phyloP scores from a whole-genome alignment of 1,140 invertebrate genomes.

The Papilio helenus region DNA sequence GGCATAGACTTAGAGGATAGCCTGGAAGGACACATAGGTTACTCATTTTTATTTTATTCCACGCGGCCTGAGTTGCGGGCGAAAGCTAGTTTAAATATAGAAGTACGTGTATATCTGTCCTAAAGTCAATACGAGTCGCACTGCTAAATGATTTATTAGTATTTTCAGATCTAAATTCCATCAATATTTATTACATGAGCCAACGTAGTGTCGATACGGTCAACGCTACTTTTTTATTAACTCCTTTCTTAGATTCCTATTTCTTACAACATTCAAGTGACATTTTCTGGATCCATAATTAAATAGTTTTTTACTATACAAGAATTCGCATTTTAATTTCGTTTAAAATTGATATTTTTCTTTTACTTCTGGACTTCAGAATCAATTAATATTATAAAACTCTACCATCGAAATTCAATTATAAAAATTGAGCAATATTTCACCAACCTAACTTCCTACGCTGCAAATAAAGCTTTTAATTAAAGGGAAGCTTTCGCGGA shows the following conservation, averaged over 20 bases:
- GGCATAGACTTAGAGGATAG: too few relatives aligned
- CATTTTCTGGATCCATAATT: slow-evolving; percentile 30
- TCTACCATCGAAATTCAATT: slow-evolving; percentile 28
- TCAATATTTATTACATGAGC: slow-evolving; percentile 41
- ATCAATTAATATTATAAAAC: too few relatives aligned
- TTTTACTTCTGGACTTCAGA: too few relatives aligned
- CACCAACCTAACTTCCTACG: slow-evolving; percentile 36
- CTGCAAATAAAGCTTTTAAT: slow-evolving; percentile 36
- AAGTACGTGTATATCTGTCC: not conserved
- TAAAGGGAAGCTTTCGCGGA: slow-evolving; percentile 28
- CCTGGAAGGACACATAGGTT: too few relatives aligned
- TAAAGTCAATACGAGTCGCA: not conserved
- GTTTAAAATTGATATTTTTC: not conserved
- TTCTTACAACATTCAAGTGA: slow-evolving; percentile 28
- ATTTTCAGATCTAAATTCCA: slow-evolving; percentile 41
- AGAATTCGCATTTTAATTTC: slow-evolving; percentile 1
- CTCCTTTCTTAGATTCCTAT: slow-evolving; percentile 22
- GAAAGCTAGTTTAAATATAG: too few relatives aligned
- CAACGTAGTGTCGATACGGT: slow-evolving; percentile 36
- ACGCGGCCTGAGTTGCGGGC: too few relatives aligned
- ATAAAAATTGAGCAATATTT: slow-evolving; percentile 34
- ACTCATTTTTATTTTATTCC: too few relatives aligned
- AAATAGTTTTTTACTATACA: slow-evolving; percentile 14
- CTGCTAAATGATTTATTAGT: slow-evolving; percentile 44
- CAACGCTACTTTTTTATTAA: slow-evolving; percentile 41